phyloP scores from a whole-genome alignment of 2,113 vertebrate species.

The Tetrao urogallus region DNA sequence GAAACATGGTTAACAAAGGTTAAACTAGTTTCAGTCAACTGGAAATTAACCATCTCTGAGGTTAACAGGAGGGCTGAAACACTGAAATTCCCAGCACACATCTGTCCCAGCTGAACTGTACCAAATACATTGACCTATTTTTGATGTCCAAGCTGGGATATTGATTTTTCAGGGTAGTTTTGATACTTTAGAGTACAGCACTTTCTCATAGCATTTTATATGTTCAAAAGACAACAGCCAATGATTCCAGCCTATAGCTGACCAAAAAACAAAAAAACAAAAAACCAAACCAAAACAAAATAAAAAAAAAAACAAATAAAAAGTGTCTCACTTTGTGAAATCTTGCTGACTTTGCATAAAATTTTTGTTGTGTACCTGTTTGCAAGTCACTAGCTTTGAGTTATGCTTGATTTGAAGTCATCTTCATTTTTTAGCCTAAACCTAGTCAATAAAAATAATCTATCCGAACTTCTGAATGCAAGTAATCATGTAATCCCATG shows the following conservation, averaged over 20 bases:
- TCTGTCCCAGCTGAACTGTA: background rate
- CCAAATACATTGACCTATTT: conserved; percentile 7
- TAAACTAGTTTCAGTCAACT: background rate
- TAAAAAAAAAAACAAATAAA: background rate
- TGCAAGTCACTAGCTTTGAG: background rate
- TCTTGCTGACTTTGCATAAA: background rate
- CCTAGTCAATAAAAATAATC: background rate
- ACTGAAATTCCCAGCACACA: background rate
- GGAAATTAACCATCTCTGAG: background rate
- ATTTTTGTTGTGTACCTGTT: background rate
- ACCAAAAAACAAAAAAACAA: background rate
- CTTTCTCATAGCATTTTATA: background rate
- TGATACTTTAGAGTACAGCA: background rate
- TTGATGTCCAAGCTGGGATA: background rate
- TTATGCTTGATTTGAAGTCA: background rate
- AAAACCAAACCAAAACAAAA: background rate
- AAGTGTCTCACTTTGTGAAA: background rate
- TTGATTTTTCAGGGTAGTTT: conserved; percentile 24
- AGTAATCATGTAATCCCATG: background rate
- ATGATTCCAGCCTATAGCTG: background rate
- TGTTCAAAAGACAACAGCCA: background rate
- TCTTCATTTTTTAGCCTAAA: background rate
- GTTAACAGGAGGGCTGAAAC: background rate
- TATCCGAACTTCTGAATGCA: background rate
- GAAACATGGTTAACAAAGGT: background rate